These are phyloP conservation scores for Ormia ochracea DNA, from an alignment of 2,888 invertebrate genomes.

Conservation along the genomic window DNA sequence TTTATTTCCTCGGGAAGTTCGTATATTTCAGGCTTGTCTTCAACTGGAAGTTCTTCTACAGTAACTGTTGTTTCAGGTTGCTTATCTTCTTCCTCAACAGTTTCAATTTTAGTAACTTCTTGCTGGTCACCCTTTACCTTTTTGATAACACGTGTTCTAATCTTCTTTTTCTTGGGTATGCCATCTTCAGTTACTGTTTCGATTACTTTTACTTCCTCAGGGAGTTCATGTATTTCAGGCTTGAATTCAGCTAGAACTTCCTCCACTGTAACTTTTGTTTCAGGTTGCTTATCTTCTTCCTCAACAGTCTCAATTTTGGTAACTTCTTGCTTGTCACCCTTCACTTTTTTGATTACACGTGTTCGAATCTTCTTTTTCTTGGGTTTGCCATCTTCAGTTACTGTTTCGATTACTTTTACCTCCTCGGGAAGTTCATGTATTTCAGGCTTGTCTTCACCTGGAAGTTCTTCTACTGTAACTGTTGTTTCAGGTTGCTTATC, in stretches of 20 bases:
- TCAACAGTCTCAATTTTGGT: slow-evolving; percentile 17
- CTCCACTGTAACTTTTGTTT: slow-evolving; percentile 7
- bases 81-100: slow-evolving; percentile 22
- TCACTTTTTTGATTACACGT: slow-evolving; percentile 6
- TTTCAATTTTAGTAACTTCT: slow-evolving; percentile 16
- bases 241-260: neutral
- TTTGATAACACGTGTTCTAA: slow-evolving; percentile 8
- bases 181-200: neutral
- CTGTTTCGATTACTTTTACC: neutral
- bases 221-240: neutral
- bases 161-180: neutral
- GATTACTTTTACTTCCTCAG: neutral
- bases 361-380: slow-evolving; percentile 7
- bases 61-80: slow-evolving; percentile 10
- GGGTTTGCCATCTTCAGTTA: neutral
- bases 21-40: neutral
- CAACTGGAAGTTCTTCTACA: neutral
- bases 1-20: slow-evolving; percentile 11
- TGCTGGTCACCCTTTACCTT: slow-evolving; percentile 11
- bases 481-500: neutral
- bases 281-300: slow-evolving; percentile 3
- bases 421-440: slow-evolving; percentile 1
- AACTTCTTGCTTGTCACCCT: slow-evolving; percentile 18
- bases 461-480: slow-evolving; percentile 1
- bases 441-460: slow-evolving; percentile 1